Evolutionary conservation across 2,888 invertebrate species (phyloP), one percentile per base, ranked within the genome.

Genomic region (Coenonympha arcania): DNA sequence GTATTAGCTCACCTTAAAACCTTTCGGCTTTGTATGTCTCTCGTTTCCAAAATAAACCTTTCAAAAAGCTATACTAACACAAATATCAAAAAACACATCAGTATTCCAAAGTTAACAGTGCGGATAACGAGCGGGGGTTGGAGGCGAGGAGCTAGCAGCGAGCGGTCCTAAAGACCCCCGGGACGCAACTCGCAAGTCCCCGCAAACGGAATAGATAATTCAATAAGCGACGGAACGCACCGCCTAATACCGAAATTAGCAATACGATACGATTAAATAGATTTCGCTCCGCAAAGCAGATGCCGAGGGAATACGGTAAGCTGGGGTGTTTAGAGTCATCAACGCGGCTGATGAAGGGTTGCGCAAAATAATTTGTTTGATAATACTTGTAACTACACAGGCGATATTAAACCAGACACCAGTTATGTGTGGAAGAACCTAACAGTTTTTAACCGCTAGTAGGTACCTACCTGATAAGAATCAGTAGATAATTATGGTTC

Each of bases 211-310:
- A 83, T 84, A 61, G 74, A 76, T 84, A 82, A 86, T 86, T 86
- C 73, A 85, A 86, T 86, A 79, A 84, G 75, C 75, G 69, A 65
- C 66, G 80, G 80, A 82, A 85, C 84, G 81, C 79, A 70, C 68
- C 70, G 68, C 65, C 77, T 84, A 81, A 86, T 83, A 76, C 73
- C 64, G 51, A 80, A 83, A 86, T 86, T 86, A 86, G 86, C 85
- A 85, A 86, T 85, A 84, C 81, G 85, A 86, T 86, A 85, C 82
- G 70, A 79, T 78, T 81, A 81, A 81, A 81, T 81, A 81, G 79
- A 80, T 81, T 81, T 80, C 66, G 79, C 78, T 73, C 67, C 70
- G 75, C 75, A 75, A 79, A 79, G 77, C 76, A 68, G 69, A 69
- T 68, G 73, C 60, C 79, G 55, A 61, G 79, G 80, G 79, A 79